These are phyloP conservation scores for Peromyscus attwateri DNA, from an alignment of 2,797 vertebrate species.

Conservation along the genomic window DNA sequence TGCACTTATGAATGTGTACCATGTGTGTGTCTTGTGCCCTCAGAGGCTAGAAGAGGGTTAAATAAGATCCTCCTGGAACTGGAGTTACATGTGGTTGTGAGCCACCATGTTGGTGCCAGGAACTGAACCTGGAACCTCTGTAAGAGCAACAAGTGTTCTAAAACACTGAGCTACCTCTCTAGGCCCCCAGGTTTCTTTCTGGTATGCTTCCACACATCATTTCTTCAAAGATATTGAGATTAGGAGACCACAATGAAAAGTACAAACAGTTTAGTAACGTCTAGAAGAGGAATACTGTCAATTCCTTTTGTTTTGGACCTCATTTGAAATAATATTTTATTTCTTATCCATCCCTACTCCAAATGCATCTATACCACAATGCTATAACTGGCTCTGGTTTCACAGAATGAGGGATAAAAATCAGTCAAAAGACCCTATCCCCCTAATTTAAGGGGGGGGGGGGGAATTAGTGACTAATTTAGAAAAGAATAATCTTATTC, in stretches of 20 bases:
- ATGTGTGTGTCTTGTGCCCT: background rate
- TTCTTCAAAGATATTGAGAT: slow-evolving; percentile 13
- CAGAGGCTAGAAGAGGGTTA: background rate
- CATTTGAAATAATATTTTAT: slow-evolving; percentile 14
- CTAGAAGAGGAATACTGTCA: slow-evolving; percentile 11
- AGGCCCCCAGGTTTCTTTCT: background rate
- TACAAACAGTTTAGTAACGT: slow-evolving; percentile 20
- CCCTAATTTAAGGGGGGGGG: slow-evolving; percentile 28
- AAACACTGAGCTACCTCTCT: background rate
- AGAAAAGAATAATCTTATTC: slow-evolving; percentile 47
- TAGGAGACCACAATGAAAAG: slow-evolving; percentile 32
- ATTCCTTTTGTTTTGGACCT: background rate
- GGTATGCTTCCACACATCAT: background rate
- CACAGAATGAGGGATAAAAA: slow-evolving; percentile 35
- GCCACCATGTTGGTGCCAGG: too few relatives aligned
- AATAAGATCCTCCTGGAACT: background rate
- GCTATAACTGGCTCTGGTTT: slow-evolving; percentile 51
- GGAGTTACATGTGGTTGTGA: background rate
- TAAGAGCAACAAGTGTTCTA: background rate
- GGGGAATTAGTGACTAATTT: slow-evolving; percentile 57
- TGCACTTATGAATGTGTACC: background rate
- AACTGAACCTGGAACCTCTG: background rate
- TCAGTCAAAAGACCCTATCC: background rate
- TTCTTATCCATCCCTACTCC: slow-evolving; percentile 2
- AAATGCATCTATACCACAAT: slow-evolving; percentile 26